Evolutionary conservation across 1,140 invertebrate species (phyloP).

Genomic region (Zeugodacus cucurbitae): DNA sequence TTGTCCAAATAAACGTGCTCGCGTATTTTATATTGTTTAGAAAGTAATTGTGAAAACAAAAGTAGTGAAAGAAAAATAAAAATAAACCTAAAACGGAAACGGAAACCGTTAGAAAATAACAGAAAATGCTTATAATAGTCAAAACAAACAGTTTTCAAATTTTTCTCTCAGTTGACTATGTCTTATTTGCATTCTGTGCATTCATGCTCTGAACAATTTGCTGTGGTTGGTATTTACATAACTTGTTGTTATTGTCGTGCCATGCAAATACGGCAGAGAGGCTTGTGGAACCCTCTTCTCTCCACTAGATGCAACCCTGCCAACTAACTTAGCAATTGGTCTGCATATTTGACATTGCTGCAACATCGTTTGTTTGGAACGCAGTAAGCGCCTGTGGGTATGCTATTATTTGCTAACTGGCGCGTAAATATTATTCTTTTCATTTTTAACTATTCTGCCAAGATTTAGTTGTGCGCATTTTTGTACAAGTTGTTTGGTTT

Average conservation of each 20-base stretch:
- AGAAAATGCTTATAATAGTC: too few relatives aligned
- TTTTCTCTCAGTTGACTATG: neutral
- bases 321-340: neutral
- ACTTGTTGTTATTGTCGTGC: slow-evolving; percentile 10
- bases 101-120: neutral
- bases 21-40: neutral
- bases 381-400: neutral
- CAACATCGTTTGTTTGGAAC: neutral
- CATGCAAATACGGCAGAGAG: neutral
- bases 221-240: neutral
- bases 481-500: neutral
- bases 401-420: slow-evolving; percentile 10
- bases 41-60: neutral
- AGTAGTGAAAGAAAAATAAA: neutral
- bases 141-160: neutral
- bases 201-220: neutral
- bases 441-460: neutral
- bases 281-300: too few relatives aligned
- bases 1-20: neutral
- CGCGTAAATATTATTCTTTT: slow-evolving; percentile 14
- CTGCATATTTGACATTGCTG: neutral
- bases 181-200: neutral
- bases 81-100: too few relatives aligned
- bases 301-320: neutral
- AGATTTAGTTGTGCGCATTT: neutral